These are phyloP conservation scores for Leptoclinus maculatus DNA, from an alignment of 2,797 vertebrate genomes.

Conservation along the genomic window DNA sequence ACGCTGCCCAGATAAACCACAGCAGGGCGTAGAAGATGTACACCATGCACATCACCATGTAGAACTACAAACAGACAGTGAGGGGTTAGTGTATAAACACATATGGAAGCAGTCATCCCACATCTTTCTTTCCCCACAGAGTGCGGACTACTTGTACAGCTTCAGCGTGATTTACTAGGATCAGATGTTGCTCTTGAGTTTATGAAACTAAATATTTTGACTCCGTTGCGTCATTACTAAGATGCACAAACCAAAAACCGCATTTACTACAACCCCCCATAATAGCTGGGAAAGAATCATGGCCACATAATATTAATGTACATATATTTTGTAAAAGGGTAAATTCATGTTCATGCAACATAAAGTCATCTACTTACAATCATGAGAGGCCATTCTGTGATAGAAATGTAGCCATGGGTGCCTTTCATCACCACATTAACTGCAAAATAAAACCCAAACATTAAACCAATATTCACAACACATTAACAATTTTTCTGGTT, in stretches of 20 bases:
- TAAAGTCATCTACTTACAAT: conserved; percentile 83
- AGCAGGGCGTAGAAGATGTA: conserved; percentile 90
- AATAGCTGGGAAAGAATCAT: background rate
- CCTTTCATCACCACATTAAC: conserved; percentile 89
- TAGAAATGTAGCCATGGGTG: conserved; percentile 88
- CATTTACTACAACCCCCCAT: background rate
- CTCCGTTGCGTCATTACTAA: background rate
- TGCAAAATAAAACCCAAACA: conserved; percentile 62
- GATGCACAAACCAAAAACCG: background rate
- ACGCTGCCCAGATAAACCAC: conserved; percentile 91
- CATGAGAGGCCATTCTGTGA: conserved; percentile 92
- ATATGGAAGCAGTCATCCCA: conserved; percentile 23
- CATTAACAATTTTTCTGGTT: background rate
- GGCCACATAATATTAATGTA: background rate
- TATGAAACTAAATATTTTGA: background rate
- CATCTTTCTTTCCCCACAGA: background rate
- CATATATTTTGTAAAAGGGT: background rate
- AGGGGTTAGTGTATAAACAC: conserved; percentile 30
- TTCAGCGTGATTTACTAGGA: background rate
- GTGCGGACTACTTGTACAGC: background rate
- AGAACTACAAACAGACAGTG: conserved; percentile 82
- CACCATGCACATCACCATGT: conserved; percentile 92
- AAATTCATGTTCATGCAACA: background rate
- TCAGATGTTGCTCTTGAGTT: background rate
- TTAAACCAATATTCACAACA: conserved; percentile 12